Percentiles rank a stretch among this genome's conserved stretches.
These are phyloP conservation scores for Eremophila alpestris DNA, from an alignment of 2,797 vertebrate genomes.

Conservation along the genomic window DNA sequence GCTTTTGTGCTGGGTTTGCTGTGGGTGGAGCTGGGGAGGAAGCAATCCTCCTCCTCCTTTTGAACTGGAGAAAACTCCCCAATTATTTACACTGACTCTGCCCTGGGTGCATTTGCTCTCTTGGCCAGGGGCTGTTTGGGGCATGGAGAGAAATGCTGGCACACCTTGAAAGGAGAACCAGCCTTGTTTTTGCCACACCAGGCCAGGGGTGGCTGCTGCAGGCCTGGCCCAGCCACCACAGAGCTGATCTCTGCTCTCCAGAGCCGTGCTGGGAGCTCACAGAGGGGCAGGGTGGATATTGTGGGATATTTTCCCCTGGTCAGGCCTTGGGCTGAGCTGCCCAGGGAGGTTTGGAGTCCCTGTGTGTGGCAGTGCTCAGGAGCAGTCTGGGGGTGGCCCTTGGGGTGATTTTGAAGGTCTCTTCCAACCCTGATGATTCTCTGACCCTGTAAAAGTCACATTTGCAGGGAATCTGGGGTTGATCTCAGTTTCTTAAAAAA, in stretches of 20 bases:
- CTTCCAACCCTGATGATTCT: neutral
- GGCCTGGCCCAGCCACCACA: neutral
- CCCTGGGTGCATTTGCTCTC: neutral
- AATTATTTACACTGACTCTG: neutral
- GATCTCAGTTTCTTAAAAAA: neutral
- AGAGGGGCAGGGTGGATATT: neutral
- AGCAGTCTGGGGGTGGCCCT: neutral
- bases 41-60: neutral
- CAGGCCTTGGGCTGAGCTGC: neutral
- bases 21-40: neutral
- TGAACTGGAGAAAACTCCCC: accelerated
- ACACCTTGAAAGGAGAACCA: neutral
- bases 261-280: accelerated
- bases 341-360: neutral
- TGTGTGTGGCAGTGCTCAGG: neutral
- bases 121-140: neutral
- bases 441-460: neutral
- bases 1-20: slow-evolving; percentile 28
- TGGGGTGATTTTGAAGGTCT: neutral
- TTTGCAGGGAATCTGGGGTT: neutral
- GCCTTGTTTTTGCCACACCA: neutral
- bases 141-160: neutral
- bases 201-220: neutral
- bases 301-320: neutral
- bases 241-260: accelerated